Percentiles rank a stretch among this genome's conserved stretches.
Evolutionary conservation across 92 coral and sea anemone species (phyloP).

Genomic region (Zoanthus solanderi): DNA sequence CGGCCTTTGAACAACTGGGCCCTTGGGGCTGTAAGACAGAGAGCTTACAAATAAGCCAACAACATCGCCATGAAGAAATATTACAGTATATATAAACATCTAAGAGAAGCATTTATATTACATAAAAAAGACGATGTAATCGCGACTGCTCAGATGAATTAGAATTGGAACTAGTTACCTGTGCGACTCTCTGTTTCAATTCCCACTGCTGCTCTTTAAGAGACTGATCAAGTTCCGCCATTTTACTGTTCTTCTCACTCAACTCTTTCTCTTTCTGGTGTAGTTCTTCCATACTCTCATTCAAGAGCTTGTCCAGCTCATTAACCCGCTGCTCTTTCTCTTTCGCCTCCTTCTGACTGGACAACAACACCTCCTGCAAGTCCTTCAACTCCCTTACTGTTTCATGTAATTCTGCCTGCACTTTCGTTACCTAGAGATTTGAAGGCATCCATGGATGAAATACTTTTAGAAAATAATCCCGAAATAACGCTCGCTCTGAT

Average conservation of each 20-base stretch:
- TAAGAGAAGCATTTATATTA: background rate
- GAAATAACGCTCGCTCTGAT: no score
- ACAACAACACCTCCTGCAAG: constrained; percentile 80
- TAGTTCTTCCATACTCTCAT: constrained; percentile 91
- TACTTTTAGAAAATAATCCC: no score
- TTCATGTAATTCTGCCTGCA: constrained; percentile 81
- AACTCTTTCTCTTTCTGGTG: constrained; percentile 87
- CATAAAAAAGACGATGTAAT: background rate
- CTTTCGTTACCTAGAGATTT: constrained; percentile 69
- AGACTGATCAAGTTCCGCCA: constrained; percentile 92
- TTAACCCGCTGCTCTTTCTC: constrained; percentile 86
- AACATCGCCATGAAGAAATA: background rate
- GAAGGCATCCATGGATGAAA: no score
- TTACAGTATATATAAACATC: background rate
- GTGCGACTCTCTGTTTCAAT: constrained; percentile 81
- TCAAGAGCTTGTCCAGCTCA: constrained; percentile 91
- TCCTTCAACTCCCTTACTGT: constrained; percentile 82
- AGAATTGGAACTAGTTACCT: constrained; percentile 67
- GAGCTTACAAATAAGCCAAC: background rate
- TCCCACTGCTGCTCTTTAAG: constrained; percentile 92
- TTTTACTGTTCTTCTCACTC: constrained; percentile 77
- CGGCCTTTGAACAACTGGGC: no score
- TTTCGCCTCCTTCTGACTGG: constrained; percentile 77
- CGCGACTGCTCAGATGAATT: background rate
- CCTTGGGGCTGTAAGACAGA: background rate